Evolutionary conservation across 2,113 vertebrate species (phyloP).

Genomic region (Mormoops blainvillei): DNA sequence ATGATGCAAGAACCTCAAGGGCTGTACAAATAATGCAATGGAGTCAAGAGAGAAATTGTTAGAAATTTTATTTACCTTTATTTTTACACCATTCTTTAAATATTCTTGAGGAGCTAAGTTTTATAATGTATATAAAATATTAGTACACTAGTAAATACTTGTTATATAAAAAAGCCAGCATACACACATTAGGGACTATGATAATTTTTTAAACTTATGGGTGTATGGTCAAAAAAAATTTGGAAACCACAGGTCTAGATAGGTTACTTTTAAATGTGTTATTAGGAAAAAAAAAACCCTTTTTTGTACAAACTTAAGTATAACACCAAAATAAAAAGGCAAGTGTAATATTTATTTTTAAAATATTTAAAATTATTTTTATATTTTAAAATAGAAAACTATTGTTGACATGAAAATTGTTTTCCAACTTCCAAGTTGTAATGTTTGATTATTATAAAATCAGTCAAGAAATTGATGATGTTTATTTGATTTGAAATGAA

Average conservation of each 20-base stretch:
- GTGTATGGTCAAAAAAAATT: neutral
- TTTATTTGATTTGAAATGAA: neutral
- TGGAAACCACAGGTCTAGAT: neutral
- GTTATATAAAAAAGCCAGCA: neutral
- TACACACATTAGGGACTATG: neutral
- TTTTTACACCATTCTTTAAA: neutral
- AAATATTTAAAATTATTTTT: too few relatives aligned
- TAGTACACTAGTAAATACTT: neutral
- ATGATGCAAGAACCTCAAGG: neutral
- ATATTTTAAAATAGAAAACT: neutral
- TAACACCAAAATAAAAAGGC: neutral
- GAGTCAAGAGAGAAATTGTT: neutral
- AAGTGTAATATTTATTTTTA: neutral
- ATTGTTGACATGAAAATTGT: neutral
- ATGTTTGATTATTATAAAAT: constrained; percentile 25
- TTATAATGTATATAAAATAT: neutral
- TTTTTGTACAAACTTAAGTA: neutral
- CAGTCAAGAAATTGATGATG: neutral
- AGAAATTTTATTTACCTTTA: neutral
- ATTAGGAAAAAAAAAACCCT: neutral
- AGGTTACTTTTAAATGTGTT: neutral
- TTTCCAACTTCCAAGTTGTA: neutral
- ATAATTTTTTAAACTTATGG: neutral
- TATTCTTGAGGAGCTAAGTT: neutral
- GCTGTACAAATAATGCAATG: neutral